Evolutionary conservation across 2,113 vertebrate species (phyloP).

Genomic region (Stigmatopora nigra): DNA sequence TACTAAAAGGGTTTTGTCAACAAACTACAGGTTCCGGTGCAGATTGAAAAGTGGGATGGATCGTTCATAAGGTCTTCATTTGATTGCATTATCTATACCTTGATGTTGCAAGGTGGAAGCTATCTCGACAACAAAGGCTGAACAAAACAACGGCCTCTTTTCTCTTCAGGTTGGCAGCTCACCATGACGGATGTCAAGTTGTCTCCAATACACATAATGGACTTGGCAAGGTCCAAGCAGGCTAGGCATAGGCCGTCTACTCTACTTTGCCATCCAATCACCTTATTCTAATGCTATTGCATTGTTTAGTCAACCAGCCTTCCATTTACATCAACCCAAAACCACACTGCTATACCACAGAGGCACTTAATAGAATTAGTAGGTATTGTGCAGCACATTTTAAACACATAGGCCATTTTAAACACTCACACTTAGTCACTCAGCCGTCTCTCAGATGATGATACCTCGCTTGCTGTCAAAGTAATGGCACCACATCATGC

Average conservation of each 20-base stretch:
- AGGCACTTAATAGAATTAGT: slow-evolving; percentile 75
- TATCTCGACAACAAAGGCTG: slow-evolving; percentile 55
- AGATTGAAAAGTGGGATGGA: slow-evolving; percentile 27
- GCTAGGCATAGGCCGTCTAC: slow-evolving; percentile 47
- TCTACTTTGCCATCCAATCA: slow-evolving; percentile 69
- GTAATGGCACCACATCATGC: slow-evolving; percentile 42
- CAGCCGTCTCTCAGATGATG: slow-evolving; percentile 22
- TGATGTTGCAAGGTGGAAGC: slow-evolving; percentile 49
- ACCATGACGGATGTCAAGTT: slow-evolving; percentile 50
- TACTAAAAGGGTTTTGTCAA: slow-evolving; percentile 22
- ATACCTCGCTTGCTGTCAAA: slow-evolving; percentile 39
- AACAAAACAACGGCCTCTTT: slow-evolving; percentile 45
- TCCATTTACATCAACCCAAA: slow-evolving; percentile 71
- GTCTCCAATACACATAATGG: slow-evolving; percentile 73
- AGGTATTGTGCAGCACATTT: slow-evolving; percentile 70
- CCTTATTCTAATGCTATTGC: slow-evolving; percentile 72
- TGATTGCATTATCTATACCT: slow-evolving; percentile 61
- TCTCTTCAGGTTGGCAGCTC: slow-evolving; percentile 35
- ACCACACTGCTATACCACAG: slow-evolving; percentile 43
- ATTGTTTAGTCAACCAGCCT: slow-evolving; percentile 69
- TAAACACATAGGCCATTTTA: slow-evolving; percentile 59
- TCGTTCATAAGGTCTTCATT: slow-evolving; percentile 35
- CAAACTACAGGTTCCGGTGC: slow-evolving; percentile 20
- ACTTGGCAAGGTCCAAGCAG: slow-evolving; percentile 62
- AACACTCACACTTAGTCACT: slow-evolving; percentile 41